These are phyloP conservation scores for Cepaea nemoralis DNA, from an alignment of 1,140 invertebrate genomes.

Conservation along the genomic window DNA sequence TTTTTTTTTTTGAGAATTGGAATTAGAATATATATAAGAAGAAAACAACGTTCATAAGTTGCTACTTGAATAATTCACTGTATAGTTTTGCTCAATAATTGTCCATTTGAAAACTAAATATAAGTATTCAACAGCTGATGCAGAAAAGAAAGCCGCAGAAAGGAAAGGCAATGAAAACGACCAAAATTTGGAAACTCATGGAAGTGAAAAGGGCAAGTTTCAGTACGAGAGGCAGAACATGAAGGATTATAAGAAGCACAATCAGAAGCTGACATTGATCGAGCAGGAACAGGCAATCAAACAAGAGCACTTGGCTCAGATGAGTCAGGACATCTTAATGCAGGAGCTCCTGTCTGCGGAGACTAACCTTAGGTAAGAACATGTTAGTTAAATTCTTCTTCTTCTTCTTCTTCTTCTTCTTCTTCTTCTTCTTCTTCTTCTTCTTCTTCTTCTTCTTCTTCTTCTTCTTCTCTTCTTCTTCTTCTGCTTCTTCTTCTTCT, in stretches of 20 bases:
- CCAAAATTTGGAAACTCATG: not conserved
- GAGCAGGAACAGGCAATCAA: constrained; percentile 30
- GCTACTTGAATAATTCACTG: too few relatives aligned
- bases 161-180: not conserved
- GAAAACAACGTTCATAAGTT: too few relatives aligned
- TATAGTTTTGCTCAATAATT: too few relatives aligned
- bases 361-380: constrained; percentile 33
- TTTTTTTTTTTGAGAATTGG: too few relatives aligned
- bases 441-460: too few relatives aligned
- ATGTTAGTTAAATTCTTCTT: too few relatives aligned
- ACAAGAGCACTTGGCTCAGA: constrained; percentile 41
- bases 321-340: constrained; percentile 32
- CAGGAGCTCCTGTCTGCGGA: constrained; percentile 39
- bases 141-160: not conserved
- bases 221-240: constrained; percentile 63
- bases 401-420: too few relatives aligned
- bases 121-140: not conserved
- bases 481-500: too few relatives aligned
- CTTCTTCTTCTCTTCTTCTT: too few relatives aligned
- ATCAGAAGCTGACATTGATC: constrained; percentile 51
- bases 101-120: not conserved
- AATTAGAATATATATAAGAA: too few relatives aligned
- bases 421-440: too few relatives aligned
- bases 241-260: constrained; percentile 59
- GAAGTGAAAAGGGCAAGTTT: constrained; percentile 46